Conservation (phyloP, 2,797 vertebrate species). For the Synaphobranchus kaupii region DNA sequence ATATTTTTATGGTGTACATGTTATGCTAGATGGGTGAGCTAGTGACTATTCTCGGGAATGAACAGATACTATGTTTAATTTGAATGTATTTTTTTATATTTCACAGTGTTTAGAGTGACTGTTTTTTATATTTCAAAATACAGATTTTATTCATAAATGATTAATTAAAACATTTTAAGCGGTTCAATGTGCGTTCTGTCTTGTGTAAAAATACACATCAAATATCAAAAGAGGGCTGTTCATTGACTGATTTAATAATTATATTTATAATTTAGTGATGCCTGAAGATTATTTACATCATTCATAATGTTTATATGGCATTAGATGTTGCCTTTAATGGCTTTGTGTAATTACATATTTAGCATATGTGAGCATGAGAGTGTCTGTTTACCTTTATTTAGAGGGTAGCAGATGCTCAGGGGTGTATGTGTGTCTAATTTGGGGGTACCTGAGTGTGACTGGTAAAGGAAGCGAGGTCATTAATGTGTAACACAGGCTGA, state of each 20-base stretch:
- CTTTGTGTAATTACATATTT: background rate
- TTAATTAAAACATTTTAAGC: background rate
- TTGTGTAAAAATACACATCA: background rate
- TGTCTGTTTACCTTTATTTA: background rate
- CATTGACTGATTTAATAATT: background rate
- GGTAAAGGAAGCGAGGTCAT: background rate
- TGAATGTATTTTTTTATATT: slow-evolving; percentile 8
- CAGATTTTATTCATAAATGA: background rate
- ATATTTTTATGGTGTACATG: background rate
- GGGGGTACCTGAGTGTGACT: background rate
- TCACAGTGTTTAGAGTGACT: background rate
- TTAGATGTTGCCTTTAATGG: background rate
- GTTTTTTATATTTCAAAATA: background rate
- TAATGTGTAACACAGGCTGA: background rate
- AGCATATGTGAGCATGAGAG: background rate
- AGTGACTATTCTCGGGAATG: background rate
- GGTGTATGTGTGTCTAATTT: background rate
- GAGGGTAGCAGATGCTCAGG: background rate
- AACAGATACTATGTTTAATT: background rate
- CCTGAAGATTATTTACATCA: no score
- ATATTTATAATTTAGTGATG: no score
- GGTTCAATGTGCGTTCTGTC: background rate
- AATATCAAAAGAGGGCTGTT: background rate
- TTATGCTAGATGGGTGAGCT: background rate
- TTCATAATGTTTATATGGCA: background rate